Conservation (phyloP, 2,888 invertebrate species). For the Rhorus exstirpatorius region DNA sequence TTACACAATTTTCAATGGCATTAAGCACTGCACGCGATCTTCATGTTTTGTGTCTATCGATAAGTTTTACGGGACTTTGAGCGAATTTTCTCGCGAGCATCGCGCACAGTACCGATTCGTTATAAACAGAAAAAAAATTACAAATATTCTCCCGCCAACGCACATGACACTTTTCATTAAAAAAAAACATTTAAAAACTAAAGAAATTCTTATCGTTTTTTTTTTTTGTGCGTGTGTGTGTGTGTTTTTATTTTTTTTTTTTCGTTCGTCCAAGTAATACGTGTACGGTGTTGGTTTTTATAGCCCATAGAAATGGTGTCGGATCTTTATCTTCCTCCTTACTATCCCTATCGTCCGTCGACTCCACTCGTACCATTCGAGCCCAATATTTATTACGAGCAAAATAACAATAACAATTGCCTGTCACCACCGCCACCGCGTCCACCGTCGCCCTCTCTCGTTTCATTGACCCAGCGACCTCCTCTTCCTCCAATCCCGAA, state of each 20-base stretch:
- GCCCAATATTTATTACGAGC: constrained; percentile 78
- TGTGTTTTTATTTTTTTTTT: constrained; percentile 83
- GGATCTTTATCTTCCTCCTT: constrained; percentile 90
- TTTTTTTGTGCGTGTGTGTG: constrained; percentile 29
- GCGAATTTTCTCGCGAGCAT: background rate
- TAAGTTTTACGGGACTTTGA: background rate
- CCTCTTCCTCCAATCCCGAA: constrained; percentile 86
- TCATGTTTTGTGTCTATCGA: background rate
- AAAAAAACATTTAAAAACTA: no score
- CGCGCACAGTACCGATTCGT: background rate
- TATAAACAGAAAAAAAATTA: background rate
- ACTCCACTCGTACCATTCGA: constrained; percentile 78
- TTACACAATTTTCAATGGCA: constrained; percentile 24
- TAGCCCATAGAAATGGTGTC: constrained; percentile 92
- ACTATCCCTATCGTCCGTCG: constrained; percentile 85
- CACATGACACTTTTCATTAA: constrained; percentile 5
- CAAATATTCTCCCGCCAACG: background rate
- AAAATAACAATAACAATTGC: constrained; percentile 81
- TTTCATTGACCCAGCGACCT: constrained; percentile 77
- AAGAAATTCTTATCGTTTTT: constrained; percentile 22
- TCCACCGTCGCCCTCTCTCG: constrained; percentile 77
- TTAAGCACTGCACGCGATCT: background rate
- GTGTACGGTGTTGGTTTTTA: constrained; percentile 78
- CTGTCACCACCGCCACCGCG: constrained; percentile 85
- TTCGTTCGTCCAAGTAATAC: constrained; percentile 85